Evolutionary conservation across 2,113 vertebrate genomes (phyloP).

Genomic region (Microcebus jonahi): DNA sequence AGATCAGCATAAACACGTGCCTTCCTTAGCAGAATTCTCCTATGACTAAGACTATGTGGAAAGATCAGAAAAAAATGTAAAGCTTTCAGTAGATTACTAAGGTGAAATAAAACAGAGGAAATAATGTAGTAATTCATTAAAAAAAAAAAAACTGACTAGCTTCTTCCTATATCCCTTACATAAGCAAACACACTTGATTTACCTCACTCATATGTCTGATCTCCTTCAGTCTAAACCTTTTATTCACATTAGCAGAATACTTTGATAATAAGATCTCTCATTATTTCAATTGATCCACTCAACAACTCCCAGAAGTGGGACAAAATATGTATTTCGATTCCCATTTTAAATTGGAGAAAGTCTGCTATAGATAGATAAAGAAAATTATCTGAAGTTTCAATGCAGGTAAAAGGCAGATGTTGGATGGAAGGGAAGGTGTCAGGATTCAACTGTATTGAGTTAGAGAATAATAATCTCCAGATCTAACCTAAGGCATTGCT

Average conservation of each 20-base stretch:
- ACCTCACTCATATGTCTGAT: background rate
- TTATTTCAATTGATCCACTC: background rate
- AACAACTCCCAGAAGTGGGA: background rate
- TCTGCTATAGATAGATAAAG: background rate
- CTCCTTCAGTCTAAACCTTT: background rate
- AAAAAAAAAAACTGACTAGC: background rate
- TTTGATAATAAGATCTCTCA: background rate
- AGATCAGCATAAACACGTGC: background rate
- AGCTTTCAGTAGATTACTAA: background rate
- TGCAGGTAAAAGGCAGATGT: background rate
- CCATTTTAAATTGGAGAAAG: background rate
- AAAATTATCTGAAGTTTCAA: background rate
- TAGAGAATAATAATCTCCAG: background rate
- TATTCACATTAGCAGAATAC: background rate
- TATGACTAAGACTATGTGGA: background rate
- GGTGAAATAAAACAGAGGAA: background rate
- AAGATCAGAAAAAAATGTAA: background rate
- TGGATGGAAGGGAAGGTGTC: background rate
- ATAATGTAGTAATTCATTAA: background rate
- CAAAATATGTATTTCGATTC: background rate
- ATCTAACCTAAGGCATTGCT: background rate
- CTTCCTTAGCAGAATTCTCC: background rate
- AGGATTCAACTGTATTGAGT: background rate
- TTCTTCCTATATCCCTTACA: background rate
- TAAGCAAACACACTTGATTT: background rate